A percentile compares a stretch with the other conserved stretches of the same genome.
These are phyloP conservation scores for Notoglanidium macrostoma DNA, from an alignment of 2,797 vertebrate genomes.

Conservation along the genomic window DNA sequence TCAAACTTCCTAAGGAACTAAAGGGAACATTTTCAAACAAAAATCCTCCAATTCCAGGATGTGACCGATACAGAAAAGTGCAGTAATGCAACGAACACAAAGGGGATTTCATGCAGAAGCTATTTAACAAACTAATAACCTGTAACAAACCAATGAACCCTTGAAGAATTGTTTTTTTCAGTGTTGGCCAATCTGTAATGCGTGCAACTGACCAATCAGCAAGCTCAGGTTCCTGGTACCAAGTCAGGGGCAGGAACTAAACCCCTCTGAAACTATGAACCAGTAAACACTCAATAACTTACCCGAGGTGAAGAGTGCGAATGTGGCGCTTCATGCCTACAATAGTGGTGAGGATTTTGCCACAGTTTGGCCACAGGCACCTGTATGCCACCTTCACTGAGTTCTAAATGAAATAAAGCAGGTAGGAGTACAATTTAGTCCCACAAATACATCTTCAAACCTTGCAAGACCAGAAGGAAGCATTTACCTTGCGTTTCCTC, in stretches of 20 bases:
- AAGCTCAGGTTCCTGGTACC: not conserved
- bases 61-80: not conserved
- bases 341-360: slow-evolving; percentile 85
- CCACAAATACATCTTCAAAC: not conserved
- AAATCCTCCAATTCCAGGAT: not conserved
- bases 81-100: not conserved
- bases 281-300: slow-evolving; percentile 52
- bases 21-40: not conserved
- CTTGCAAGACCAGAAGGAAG: too few species aligned
- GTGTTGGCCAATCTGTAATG: not conserved
- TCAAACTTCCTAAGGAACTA: not conserved
- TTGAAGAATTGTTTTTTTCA: not conserved
- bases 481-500: slow-evolving; percentile 83
- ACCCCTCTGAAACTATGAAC: not conserved
- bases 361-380: slow-evolving; percentile 91
- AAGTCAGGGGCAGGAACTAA: not conserved
- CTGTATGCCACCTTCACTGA: slow-evolving; percentile 85
- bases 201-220: not conserved
- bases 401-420: slow-evolving; percentile 73
- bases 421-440: not conserved
- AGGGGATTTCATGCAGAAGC: not conserved
- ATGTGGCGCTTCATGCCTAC: slow-evolving; percentile 92
- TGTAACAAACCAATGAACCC: not conserved
- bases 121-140: not conserved
- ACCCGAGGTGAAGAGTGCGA: slow-evolving; percentile 89